Evolutionary conservation across 2,797 vertebrate species (phyloP).

Genomic region (Aeoliscus strigatus): DNA sequence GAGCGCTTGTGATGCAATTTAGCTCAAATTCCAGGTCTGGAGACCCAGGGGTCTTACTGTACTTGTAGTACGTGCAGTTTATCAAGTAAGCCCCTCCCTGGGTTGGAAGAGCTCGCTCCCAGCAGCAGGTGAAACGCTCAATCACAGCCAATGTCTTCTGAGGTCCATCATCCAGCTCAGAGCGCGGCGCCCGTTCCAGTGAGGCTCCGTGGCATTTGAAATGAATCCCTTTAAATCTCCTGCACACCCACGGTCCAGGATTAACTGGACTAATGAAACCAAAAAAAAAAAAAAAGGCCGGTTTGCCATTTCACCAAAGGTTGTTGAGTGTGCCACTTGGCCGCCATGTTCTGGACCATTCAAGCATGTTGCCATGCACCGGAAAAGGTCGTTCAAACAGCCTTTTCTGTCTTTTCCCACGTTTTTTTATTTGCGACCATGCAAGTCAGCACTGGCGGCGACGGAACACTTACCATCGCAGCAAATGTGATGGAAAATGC

Average conservation of each 20-base stretch:
- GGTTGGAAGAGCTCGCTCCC: conserved; percentile 24
- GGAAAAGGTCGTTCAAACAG: conserved; percentile 56
- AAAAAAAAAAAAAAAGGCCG: conserved; percentile 52
- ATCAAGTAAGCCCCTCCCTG: conserved; percentile 22
- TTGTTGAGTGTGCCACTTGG: conserved; percentile 26
- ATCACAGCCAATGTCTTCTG: conserved; percentile 21
- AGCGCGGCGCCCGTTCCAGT: conserved; percentile 5
- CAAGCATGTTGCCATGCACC: conserved; percentile 65
- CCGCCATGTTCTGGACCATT: conserved; percentile 49
- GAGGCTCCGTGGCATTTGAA: conserved; percentile 50
- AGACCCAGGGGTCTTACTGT: conserved; percentile 25
- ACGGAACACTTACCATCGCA: conserved; percentile 68
- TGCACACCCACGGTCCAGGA: conserved; percentile 41
- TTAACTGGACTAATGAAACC: conserved; percentile 59
- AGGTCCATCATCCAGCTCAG: conserved; percentile 33
- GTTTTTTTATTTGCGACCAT: conserved; percentile 17
- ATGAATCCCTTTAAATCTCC: conserved; percentile 68
- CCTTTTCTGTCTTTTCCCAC: conserved; percentile 12
- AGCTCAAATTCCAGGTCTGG: conserved; percentile 45
- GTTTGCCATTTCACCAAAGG: conserved; percentile 59
- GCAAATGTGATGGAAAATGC: conserved; percentile 58
- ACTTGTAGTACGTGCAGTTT: conserved; percentile 52
- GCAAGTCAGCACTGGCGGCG: conserved; percentile 6
- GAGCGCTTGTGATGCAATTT: conserved; percentile 19
- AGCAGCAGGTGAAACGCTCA: conserved; percentile 35